phyloP scores from a whole-genome alignment of 2,113 vertebrate species.

The Halcyon senegalensis region DNA sequence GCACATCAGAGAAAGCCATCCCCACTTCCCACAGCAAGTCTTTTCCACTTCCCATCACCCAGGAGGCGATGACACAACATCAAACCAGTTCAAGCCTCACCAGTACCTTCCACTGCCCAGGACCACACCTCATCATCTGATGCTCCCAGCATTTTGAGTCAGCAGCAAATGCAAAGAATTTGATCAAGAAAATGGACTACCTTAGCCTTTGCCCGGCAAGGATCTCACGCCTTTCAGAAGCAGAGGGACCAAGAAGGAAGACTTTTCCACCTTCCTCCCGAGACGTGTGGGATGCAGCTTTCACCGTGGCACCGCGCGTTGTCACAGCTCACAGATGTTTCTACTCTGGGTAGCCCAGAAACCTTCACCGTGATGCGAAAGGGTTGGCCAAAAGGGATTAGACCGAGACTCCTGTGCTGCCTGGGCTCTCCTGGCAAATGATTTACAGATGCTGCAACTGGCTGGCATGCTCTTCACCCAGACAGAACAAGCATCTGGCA shows the following conservation, averaged over 20 bases:
- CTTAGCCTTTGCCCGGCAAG: background rate
- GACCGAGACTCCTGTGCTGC: background rate
- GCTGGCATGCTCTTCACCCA: background rate
- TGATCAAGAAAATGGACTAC: background rate
- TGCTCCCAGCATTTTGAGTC: background rate
- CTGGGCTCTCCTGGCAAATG: conserved; percentile 32
- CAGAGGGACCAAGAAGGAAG: background rate
- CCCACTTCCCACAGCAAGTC: background rate
- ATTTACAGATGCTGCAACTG: conserved; percentile 49
- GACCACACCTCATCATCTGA: background rate
- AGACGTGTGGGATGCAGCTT: background rate
- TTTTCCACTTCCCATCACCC: background rate
- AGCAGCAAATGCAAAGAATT: background rate
- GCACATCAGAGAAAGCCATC: background rate
- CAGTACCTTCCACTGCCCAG: background rate
- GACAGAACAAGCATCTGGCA: conserved; percentile 53
- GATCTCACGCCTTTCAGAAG: background rate
- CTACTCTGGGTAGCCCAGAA: background rate
- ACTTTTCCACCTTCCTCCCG: background rate
- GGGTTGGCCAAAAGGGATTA: background rate
- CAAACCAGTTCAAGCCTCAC: background rate
- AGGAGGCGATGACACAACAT: background rate
- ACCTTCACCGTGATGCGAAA: background rate
- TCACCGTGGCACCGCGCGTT: accelerated
- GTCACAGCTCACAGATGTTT: background rate